Percentiles rank a stretch among this genome's conserved stretches.
These are phyloP conservation scores for Dreissena rostriformis DNA, from an alignment of 1,140 invertebrate genomes.

Conservation along the genomic window DNA sequence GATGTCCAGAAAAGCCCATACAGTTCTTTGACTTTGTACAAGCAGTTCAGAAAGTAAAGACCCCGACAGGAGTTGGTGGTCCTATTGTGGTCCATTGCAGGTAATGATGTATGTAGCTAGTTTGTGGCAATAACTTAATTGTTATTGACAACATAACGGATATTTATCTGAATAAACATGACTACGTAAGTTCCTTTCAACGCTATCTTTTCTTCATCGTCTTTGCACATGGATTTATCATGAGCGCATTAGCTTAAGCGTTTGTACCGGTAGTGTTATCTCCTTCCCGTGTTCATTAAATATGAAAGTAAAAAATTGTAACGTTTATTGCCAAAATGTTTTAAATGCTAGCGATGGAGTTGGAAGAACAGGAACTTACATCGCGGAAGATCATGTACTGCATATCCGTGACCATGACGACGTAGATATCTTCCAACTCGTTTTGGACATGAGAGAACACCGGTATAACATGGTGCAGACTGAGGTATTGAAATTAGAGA, in stretches of 20 bases:
- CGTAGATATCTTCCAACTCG: constrained; percentile 98
- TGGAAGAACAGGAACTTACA: constrained; percentile 88
- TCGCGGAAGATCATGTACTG: constrained; percentile 98
- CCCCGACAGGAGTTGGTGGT: not conserved
- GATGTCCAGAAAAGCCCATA: constrained; percentile 78
- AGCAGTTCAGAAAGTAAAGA: constrained; percentile 71
- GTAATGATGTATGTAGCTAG: constrained; percentile 11
- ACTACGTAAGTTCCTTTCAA: too few species aligned
- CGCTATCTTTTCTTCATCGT: too few species aligned
- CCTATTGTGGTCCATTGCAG: constrained; percentile 57
- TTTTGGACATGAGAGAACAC: constrained; percentile 96
- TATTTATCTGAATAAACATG: too few species aligned
- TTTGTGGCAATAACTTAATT: too few species aligned
- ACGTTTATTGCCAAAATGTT: too few species aligned
- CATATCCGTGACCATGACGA: constrained; percentile 93
- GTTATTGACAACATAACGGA: too few species aligned
- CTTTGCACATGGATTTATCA: too few species aligned
- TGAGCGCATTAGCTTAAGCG: too few species aligned
- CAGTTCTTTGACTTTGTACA: constrained; percentile 78
- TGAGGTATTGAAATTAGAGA: constrained; percentile 82
- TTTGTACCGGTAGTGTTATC: too few species aligned
- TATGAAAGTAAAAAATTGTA: too few species aligned
- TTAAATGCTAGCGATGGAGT: constrained; percentile 77
- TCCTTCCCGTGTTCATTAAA: too few species aligned
- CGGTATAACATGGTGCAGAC: constrained; percentile 89